A percentile compares a stretch with the other conserved stretches of the same genome.
Evolutionary conservation across 2,113 vertebrate species (phyloP).

Genomic region (Piaya cayana): DNA sequence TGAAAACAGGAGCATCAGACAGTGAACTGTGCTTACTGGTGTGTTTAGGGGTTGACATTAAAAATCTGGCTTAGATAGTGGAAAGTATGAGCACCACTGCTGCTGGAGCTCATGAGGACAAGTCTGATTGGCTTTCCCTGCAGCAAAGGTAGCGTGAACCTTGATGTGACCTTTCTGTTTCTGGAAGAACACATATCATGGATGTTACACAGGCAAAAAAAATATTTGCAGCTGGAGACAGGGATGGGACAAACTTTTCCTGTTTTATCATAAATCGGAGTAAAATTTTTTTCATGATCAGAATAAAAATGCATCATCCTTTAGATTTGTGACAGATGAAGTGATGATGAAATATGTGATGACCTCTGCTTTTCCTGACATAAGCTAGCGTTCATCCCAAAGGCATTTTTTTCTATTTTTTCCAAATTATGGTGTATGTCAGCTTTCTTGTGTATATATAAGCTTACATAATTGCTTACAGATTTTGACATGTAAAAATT

Average conservation of each 20-base stretch:
- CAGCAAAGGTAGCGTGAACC: not conserved
- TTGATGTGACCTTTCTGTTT: not conserved
- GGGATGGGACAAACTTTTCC: not conserved
- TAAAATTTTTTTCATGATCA: not conserved
- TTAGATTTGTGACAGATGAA: not conserved
- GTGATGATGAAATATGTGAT: not conserved
- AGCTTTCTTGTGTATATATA: not conserved
- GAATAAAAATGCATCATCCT: not conserved
- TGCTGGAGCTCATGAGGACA: not conserved
- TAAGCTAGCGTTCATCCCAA: not conserved
- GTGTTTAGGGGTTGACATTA: not conserved
- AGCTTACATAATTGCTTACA: not conserved
- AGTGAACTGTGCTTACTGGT: not conserved
- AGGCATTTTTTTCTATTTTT: not conserved
- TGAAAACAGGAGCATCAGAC: not conserved
- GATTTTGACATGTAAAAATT: not conserved
- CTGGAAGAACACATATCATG: not conserved
- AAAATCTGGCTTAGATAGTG: not conserved
- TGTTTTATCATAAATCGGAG: not conserved
- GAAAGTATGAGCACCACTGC: not conserved
- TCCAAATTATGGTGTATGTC: no score
- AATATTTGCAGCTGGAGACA: not conserved
- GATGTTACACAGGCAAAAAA: not conserved
- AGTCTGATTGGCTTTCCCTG: not conserved
- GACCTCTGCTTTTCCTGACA: not conserved